phyloP scores from a whole-genome alignment of 2,113 vertebrate species.

The Bufo gargarizans region DNA sequence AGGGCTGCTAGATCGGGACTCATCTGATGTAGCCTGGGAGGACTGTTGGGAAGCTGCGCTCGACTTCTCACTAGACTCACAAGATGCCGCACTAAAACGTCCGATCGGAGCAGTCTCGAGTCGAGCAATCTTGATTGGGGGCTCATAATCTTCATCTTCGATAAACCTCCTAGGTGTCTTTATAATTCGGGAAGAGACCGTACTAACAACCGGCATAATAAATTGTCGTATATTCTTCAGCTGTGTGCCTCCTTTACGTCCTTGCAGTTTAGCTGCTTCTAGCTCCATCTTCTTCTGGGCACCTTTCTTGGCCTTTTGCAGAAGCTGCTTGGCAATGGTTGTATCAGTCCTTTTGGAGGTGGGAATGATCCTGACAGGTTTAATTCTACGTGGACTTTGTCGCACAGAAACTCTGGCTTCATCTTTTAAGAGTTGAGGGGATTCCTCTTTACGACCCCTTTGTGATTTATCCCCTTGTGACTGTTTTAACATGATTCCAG shows the following conservation, averaged over 20 bases:
- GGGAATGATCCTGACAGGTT: constrained; percentile 92
- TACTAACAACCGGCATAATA: constrained; percentile 98
- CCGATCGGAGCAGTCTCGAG: constrained; percentile 84
- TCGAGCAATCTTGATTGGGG: constrained; percentile 89
- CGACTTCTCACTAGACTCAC: constrained; percentile 87
- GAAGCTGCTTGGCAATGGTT: constrained; percentile 92
- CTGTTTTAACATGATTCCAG: constrained; percentile 67
- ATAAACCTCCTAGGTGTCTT: constrained; percentile 98
- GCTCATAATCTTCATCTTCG: constrained; percentile 90
- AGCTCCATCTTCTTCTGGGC: constrained; percentile 90
- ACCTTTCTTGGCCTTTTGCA: constrained; percentile 95
- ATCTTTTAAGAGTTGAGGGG: constrained; percentile 73
- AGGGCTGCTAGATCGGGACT: constrained; percentile 93
- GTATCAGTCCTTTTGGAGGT: constrained; percentile 94
- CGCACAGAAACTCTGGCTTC: constrained; percentile 78
- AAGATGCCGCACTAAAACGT: constrained; percentile 89
- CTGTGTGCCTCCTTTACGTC: constrained; percentile 86
- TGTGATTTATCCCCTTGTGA: constrained; percentile 85
- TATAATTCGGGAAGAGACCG: constrained; percentile 94
- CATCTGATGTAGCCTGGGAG: constrained; percentile 94
- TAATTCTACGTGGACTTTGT: constrained; percentile 93
- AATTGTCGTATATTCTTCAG: constrained; percentile 98
- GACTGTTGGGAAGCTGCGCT: constrained; percentile 94
- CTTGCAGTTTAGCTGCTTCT: constrained; percentile 83
- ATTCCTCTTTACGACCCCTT: constrained; percentile 78